phyloP scores from a whole-genome alignment of 2,888 invertebrate genomes.

The Epinotia nisella region DNA sequence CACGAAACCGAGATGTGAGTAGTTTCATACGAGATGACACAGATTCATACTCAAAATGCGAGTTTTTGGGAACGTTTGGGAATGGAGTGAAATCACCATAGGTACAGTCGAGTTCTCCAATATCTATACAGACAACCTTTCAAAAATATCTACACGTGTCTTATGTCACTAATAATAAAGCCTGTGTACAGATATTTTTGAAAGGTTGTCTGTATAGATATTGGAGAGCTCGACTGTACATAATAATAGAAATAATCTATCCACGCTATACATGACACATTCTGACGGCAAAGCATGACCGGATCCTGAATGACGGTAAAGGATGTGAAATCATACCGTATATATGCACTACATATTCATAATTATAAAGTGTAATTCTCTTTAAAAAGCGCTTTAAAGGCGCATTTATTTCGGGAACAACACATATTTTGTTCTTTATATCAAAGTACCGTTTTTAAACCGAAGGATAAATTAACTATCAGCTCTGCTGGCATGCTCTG shows the following conservation, averaged over 20 bases:
- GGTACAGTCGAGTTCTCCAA: too few relatives aligned
- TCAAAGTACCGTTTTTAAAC: not conserved
- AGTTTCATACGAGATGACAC: too few relatives aligned
- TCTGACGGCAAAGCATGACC: conserved; percentile 17
- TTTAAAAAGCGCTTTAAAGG: not conserved
- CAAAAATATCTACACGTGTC: too few relatives aligned
- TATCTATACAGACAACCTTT: too few relatives aligned
- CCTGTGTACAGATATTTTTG: too few relatives aligned
- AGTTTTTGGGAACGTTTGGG: too few relatives aligned
- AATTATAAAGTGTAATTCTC: not conserved
- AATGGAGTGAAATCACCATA: not conserved
- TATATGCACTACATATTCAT: conserved; percentile 34
- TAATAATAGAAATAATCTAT: not conserved
- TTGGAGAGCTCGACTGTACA: too few relatives aligned
- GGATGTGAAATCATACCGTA: conserved; percentile 40
- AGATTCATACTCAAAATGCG: too few relatives aligned
- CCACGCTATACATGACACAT: conserved; percentile 1
- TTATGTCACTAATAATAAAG: too few relatives aligned
- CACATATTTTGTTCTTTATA: not conserved
- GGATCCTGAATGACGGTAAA: conserved; percentile 35
- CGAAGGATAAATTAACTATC: conserved; percentile 5
- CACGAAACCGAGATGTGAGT: too few relatives aligned
- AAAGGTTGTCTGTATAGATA: too few relatives aligned
- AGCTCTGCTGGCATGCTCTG: conserved; percentile 2
- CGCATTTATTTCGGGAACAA: not conserved